A percentile compares a stretch with the other conserved stretches of the same genome.
These are phyloP conservation scores for Gorsachius goisagi DNA, from an alignment of 2,113 vertebrate species.

Conservation along the genomic window DNA sequence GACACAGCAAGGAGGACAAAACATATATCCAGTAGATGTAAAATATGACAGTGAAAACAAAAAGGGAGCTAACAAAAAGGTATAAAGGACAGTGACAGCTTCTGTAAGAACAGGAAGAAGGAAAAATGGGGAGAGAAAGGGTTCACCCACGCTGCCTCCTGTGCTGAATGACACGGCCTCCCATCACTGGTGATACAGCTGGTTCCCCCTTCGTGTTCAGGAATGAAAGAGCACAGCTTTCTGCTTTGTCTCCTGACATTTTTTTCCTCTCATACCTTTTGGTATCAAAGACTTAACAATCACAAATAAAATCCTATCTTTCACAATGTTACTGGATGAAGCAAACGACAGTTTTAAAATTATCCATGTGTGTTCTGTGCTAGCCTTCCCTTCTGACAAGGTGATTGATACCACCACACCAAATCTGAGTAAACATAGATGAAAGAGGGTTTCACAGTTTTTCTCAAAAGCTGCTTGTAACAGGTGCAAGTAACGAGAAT, in stretches of 20 bases:
- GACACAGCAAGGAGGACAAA: background rate
- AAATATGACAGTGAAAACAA: background rate
- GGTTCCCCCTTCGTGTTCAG: background rate
- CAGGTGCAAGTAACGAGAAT: background rate
- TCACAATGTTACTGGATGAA: background rate
- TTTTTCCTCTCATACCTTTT: background rate
- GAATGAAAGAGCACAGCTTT: background rate
- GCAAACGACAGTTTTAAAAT: background rate
- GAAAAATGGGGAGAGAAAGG: background rate
- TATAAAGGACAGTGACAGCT: background rate
- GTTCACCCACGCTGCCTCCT: background rate
- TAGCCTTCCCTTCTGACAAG: background rate
- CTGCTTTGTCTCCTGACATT: background rate
- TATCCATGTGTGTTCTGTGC: background rate
- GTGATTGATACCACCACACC: background rate
- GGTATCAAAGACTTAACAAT: background rate
- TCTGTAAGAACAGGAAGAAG: background rate
- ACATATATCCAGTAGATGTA: too few species aligned
- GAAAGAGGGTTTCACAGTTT: background rate
- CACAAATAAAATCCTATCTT: background rate
- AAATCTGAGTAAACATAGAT: background rate
- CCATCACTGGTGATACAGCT: background rate
- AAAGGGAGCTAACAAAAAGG: background rate
- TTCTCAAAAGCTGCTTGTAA: background rate
- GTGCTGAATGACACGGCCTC: background rate